Evolutionary conservation across 2,113 vertebrate genomes (phyloP), one percentile per base, ranked within the genome.

Genomic region (Dinomys branickii): DNA sequence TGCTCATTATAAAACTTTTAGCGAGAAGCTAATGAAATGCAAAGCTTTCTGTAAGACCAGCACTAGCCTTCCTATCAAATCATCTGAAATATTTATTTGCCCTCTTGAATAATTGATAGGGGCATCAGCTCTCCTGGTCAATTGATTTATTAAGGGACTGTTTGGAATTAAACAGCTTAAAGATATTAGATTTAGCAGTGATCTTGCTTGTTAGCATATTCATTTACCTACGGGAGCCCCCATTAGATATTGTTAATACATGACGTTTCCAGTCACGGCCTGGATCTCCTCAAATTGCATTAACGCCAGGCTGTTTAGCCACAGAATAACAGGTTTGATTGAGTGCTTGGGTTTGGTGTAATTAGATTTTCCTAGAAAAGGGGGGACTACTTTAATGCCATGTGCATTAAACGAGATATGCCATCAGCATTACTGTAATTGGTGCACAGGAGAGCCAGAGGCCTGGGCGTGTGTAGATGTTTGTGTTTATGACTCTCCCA

Each of bases 161-260:
- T 99, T 99, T 99, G 98, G 99, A 99, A 99, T 99, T 99, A 99
- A 99, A 99, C 99, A 99, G 98, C 99, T 99, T 99, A 99, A 99
- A 99, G 98, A 99, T 99, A 99, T 99, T 99, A 99, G 99, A 99
- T 99, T 99, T 99, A 99, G 98, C 98, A 98, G 98, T 98, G 98
- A 99, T 99, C 99, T 98, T 98, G 97, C 99, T 99, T 99, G 99
- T 99, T 99, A 99, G 99, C 99, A 99, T 99, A 99, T 99, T 99
- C 98, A 99, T 99, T 99, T 99, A 99, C 99, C 99, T 99, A 99
- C 98, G 98, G 99, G 99, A 99, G 99, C 98, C 98, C 99, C 98
- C 98, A 99, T 99, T 99, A 99, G 98, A 98, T 99, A 99, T 99
- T 99, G 99, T 99, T 99, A 99, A 99, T 99, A 99, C 99, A 99